These are phyloP conservation scores for Jordanella pulchra DNA, from an alignment of 2,797 vertebrate genomes.

Conservation along the genomic window DNA sequence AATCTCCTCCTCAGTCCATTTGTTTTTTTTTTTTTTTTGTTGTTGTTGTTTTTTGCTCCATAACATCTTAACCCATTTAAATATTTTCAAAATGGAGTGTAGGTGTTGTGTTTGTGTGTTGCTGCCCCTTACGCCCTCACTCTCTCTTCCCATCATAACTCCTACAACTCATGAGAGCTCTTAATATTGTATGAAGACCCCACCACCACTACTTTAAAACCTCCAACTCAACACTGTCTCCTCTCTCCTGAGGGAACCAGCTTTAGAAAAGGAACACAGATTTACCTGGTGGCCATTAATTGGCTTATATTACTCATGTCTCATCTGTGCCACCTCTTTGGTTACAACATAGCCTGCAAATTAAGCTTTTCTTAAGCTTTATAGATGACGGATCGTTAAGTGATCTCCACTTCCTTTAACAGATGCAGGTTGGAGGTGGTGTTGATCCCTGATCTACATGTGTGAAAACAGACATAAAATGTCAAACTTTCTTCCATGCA, in stretches of 20 bases:
- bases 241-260: conserved; percentile 63
- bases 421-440: no score
- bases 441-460: no score
- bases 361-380: no score
- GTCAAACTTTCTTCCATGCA: no score
- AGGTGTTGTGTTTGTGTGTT: conserved; percentile 12
- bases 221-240: conserved; percentile 28
- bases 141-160: conserved; percentile 34
- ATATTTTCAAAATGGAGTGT: conserved; percentile 29
- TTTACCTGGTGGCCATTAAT: conserved; percentile 45
- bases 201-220: neutral
- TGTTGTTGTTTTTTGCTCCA: neutral
- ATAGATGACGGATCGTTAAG: neutral
- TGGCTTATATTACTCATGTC: conserved; percentile 11
- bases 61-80: conserved; percentile 18
- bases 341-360: neutral
- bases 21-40: no score
- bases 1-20: neutral
- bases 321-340: conserved; percentile 13
- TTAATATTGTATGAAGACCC: conserved; percentile 31
- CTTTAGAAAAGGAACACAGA: conserved; percentile 25
- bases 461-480: no score
- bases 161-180: conserved; percentile 51
- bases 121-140: conserved; percentile 5
- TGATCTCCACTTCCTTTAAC: no score